A percentile compares a stretch with the other conserved stretches of the same genome.
Conservation (phyloP, 2,113 vertebrate species). For the Heterochromis multidens region DNA sequence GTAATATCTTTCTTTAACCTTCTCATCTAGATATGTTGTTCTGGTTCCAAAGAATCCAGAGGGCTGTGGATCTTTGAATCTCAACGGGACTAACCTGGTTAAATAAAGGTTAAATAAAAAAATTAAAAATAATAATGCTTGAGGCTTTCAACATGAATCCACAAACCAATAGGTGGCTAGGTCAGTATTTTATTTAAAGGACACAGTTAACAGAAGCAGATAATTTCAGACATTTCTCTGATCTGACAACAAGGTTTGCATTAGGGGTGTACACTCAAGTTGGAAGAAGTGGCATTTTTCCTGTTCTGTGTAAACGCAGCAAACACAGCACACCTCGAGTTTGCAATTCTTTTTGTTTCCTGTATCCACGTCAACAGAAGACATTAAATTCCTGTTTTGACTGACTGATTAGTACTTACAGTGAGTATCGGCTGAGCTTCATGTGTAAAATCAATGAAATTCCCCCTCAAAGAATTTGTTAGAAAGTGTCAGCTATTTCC, state of each 20-base stretch:
- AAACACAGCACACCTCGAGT: not conserved
- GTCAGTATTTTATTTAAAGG: not conserved
- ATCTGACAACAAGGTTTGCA: not conserved
- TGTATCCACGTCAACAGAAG: not conserved
- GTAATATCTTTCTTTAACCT: not conserved
- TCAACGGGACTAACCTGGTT: too few species aligned
- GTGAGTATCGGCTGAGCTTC: not conserved
- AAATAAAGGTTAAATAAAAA: too few species aligned
- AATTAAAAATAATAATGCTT: too few species aligned
- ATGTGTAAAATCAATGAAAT: not conserved
- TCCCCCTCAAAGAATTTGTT: accelerated
- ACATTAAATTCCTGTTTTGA: not conserved
- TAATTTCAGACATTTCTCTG: not conserved
- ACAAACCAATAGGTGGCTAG: not conserved
- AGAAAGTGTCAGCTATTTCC: not conserved
- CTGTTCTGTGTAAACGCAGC: not conserved
- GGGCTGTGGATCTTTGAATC: not conserved
- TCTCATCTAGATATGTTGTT: not conserved
- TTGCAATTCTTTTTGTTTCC: not conserved
- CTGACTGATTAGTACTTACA: not conserved
- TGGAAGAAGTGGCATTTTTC: not conserved
- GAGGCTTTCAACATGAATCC: not conserved
- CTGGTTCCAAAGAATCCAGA: not conserved
- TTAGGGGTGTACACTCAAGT: not conserved
- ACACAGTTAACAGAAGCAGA: not conserved